A percentile compares a stretch with the other conserved stretches of the same genome.
Evolutionary conservation across 2,797 vertebrate genomes (phyloP).

Genomic region (Pseudomugil gertrudae): DNA sequence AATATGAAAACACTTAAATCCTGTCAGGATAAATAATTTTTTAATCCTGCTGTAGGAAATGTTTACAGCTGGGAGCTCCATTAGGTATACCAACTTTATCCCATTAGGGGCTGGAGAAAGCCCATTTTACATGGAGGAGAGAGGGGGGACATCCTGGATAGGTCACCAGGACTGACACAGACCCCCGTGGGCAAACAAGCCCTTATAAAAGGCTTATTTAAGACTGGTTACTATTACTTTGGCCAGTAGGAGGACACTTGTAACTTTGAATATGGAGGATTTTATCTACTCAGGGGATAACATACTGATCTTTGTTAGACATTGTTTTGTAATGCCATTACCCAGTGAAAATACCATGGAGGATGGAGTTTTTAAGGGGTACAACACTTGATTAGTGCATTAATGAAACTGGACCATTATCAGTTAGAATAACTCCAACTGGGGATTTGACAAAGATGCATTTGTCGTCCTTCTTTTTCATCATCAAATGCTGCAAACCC

Average conservation of each 20-base stretch:
- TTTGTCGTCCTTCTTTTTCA: no score
- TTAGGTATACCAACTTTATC: not conserved
- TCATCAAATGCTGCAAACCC: no score
- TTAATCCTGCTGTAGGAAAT: constrained; percentile 16
- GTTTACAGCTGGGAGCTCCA: constrained; percentile 3
- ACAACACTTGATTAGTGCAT: no score
- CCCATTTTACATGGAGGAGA: not conserved
- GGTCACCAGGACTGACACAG: not conserved
- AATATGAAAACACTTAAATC: constrained; percentile 4
- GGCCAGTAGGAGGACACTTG: not conserved
- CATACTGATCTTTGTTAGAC: not conserved
- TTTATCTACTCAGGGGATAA: not conserved
- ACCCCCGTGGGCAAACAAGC: not conserved
- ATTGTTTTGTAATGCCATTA: not conserved
- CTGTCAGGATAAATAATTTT: constrained; percentile 11
- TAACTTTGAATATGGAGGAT: not conserved
- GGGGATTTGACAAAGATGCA: no score
- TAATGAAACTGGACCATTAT: no score
- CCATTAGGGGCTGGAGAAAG: not conserved
- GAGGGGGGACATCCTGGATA: not conserved
- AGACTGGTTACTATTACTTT: not conserved
- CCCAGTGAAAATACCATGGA: not conserved
- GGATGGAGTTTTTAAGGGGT: not conserved
- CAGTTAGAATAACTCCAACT: not conserved
- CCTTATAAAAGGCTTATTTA: not conserved